Base-by-base conservation (phyloP, 2,797 vertebrate species). In the Channallabes apus region DNA sequence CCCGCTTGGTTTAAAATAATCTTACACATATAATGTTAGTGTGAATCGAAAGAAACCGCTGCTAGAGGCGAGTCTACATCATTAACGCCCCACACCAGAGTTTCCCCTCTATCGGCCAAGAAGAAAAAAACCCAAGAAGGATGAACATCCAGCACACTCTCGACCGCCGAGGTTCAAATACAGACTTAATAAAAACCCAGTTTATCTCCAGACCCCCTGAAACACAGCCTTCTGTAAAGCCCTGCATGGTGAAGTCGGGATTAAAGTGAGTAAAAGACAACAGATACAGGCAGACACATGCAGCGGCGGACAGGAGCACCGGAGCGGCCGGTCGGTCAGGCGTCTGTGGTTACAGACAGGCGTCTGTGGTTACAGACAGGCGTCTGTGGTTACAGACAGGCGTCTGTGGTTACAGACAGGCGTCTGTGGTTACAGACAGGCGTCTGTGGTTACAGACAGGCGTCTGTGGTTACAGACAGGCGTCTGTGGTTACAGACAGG, bases 241-340 rank as follows among this genome's bases (percentile, higher is more conserved):
- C 2, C 71, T 54, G 41, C 3, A 5, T 17, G 3, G 4, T 46
- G 17, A 54, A 54, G 24, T 51, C 17, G 20, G 8, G 17, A 75
- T 17, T 17, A 20, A 20, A 3, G 12, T 75, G 56, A 38, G 29
- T 78, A 6, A 24, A 51, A 51, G n/a, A n/a, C n/a, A 38, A 29
- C 35, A 62, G 56, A 59, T 12, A 27, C 18, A 61, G 54, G 8
- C 68, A 46, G 61, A 83, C 69, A 83, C 69, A 72, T 72, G 68
- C 81, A 82, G 51, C 81, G 32, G 11, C 7, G 38, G 73, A 18
- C 3, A 61, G 82, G 64, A 62, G 82, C 69, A 29, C 2, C 35
- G 6, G 56, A 82, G 68, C 65, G 38, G 68, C 64, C 59, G 22
- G 59, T 35, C 77, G 22, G 64, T 69, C 14, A 2, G 32, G 32